Percentiles rank a stretch among this genome's conserved stretches.
phyloP scores from a whole-genome alignment of 2,113 vertebrate genomes.

The Hypocryptadius cinnamomeus region DNA sequence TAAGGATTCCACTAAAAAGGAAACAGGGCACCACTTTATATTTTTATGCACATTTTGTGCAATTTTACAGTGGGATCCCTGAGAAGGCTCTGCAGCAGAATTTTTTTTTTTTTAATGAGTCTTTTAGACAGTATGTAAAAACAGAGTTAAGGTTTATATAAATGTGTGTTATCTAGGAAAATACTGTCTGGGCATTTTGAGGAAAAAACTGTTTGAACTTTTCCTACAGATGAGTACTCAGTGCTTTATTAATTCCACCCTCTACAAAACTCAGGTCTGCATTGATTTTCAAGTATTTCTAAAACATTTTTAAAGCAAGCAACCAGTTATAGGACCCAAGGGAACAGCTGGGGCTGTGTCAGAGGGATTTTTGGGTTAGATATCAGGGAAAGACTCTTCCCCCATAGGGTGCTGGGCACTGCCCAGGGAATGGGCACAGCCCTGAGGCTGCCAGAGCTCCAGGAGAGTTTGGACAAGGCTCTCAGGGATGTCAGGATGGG shows the following conservation, averaged over 20 bases:
- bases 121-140: not conserved
- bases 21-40: not conserved
- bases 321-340: not conserved
- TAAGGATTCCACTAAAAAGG: not conserved
- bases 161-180: not conserved
- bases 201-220: not conserved
- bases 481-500: not conserved
- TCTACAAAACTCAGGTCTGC: not conserved
- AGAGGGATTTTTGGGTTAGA: not conserved
- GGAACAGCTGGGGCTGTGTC: not conserved
- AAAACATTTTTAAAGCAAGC: not conserved
- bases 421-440: rapidly evolving
- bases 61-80: not conserved
- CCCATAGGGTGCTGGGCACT: not conserved
- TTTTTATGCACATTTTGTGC: not conserved
- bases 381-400: not conserved
- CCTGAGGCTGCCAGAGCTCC: not conserved
- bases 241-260: not conserved
- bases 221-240: not conserved
- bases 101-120: not conserved
- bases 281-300: not conserved
- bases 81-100: not conserved
- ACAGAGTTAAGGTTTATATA: not conserved
- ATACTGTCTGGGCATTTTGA: not conserved
- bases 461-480: rapidly evolving